A percentile compares a stretch with the other conserved stretches of the same genome.
These are phyloP conservation scores for Aegotheles bennettii DNA, from an alignment of 2,113 vertebrate species.

Conservation along the genomic window DNA sequence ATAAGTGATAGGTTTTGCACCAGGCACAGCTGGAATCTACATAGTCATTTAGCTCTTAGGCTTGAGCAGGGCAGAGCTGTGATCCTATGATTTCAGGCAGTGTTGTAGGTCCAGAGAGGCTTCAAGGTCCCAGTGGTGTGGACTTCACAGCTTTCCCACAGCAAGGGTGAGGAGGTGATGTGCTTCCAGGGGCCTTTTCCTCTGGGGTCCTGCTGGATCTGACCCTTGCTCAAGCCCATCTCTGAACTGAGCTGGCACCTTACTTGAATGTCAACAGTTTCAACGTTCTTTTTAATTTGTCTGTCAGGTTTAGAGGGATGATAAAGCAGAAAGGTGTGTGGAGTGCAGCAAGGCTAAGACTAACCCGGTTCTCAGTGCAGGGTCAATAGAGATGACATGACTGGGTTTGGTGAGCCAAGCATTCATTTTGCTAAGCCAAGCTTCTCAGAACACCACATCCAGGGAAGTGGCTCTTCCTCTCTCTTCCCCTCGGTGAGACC, in stretches of 20 bases:
- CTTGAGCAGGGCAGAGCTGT: background rate
- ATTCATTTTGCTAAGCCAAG: background rate
- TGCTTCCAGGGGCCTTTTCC: background rate
- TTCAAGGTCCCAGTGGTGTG: too few species aligned
- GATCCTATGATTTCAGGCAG: background rate
- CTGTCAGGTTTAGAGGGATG: background rate
- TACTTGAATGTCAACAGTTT: background rate
- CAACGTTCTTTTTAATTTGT: background rate
- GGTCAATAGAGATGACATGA: background rate
- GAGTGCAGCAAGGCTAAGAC: background rate
- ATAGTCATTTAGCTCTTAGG: background rate
- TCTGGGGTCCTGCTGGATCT: background rate
- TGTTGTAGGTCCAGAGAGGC: background rate
- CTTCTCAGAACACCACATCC: background rate
- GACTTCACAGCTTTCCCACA: background rate
- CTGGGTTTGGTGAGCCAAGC: background rate
- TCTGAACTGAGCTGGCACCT: background rate
- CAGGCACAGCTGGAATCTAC: background rate
- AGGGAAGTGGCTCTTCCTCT: background rate
- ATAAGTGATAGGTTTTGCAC: background rate
- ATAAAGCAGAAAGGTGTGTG: background rate
- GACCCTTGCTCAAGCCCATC: background rate
- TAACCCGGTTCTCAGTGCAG: background rate
- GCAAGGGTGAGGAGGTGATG: rapidly evolving
- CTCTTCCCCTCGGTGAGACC: too few species aligned